Evolutionary conservation across 2,113 vertebrate species (phyloP), one percentile per base, ranked within the genome.

Genomic region (Urocolius indicus): DNA sequence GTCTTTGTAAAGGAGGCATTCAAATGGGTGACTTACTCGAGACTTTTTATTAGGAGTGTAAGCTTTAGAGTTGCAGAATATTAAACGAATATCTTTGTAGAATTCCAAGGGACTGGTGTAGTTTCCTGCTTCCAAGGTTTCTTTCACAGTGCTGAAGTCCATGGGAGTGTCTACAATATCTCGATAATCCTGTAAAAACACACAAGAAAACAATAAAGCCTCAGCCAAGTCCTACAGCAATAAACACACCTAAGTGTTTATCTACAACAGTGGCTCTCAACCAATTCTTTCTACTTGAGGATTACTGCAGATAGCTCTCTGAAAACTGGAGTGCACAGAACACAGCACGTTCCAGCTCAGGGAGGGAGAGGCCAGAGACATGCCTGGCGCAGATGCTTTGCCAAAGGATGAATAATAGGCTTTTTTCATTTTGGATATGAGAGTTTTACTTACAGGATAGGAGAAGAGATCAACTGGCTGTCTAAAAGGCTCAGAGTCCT

Each of bases 21-120:
- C 36, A 59, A 43, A 69, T 78, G 3, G 61, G 51, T 73, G 81
- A 95, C 98, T 98, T 97, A 99, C 99, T 98, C 99, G 98, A 74
- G 99, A 99, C 88, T 99, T 99, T 97, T 99, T 99, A 98, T 99
- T 99, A 11, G 99, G 99, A 59, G 99, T 99, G 98, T 99, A 99
- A 62, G 99, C 99, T 98, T 99, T 99, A 79, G 99, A 99, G 97
- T 99, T 99, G 98, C 98, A 99, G 97, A 99, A 99, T 97, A 99
- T 99, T 89, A 99, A 98, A 46, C 98, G 98, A 74, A 99, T 97
- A 69, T 99, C 99, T 98, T 99, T 99, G 97, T 99, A 98, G 90
- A 99, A 99, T 98, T 99, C 99, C 96, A 99, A 97, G 26, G 99
- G 99, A 94, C 98, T 99, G 94, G 98, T 98, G 65, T 99, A 99